phyloP scores from a whole-genome alignment of 1,140 invertebrate species.

The Ridgeia piscesae region DNA sequence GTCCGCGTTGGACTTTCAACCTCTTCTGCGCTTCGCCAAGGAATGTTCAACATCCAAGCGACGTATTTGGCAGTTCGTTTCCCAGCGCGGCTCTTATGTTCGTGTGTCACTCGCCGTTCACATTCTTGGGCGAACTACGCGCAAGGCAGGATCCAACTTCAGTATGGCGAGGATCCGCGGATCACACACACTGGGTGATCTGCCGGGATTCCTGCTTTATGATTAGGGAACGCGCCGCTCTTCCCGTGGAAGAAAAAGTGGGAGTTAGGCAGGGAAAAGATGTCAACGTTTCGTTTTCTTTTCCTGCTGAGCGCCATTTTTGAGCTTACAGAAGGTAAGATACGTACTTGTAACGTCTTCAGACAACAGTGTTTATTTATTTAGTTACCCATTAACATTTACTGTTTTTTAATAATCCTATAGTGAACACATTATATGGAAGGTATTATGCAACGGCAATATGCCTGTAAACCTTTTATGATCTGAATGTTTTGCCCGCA shows the following conservation, averaged over 20 bases:
- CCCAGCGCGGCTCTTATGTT: background rate
- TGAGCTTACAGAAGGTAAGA: background rate
- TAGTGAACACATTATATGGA: too few relatives aligned
- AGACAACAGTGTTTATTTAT: too few relatives aligned
- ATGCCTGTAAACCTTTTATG: too few relatives aligned
- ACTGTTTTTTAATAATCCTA: too few relatives aligned
- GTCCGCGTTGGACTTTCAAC: background rate
- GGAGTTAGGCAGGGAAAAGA: background rate
- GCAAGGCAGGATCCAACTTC: background rate
- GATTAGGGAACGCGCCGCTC: background rate
- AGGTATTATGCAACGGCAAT: too few relatives aligned
- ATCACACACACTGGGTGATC: background rate
- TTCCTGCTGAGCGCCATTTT: background rate
- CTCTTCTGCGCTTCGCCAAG: background rate
- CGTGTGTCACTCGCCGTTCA: background rate
- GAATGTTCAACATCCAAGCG: background rate
- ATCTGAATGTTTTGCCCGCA: too few relatives aligned
- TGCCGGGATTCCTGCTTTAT: background rate
- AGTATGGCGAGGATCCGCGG: background rate
- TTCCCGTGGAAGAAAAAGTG: background rate
- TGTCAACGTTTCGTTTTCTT: background rate
- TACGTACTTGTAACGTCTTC: background rate
- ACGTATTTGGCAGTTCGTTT: background rate
- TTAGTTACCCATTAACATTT: too few relatives aligned
- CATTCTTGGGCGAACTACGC: background rate